phyloP scores from a whole-genome alignment of 2,113 vertebrate genomes.

The Eclectus roratus region DNA sequence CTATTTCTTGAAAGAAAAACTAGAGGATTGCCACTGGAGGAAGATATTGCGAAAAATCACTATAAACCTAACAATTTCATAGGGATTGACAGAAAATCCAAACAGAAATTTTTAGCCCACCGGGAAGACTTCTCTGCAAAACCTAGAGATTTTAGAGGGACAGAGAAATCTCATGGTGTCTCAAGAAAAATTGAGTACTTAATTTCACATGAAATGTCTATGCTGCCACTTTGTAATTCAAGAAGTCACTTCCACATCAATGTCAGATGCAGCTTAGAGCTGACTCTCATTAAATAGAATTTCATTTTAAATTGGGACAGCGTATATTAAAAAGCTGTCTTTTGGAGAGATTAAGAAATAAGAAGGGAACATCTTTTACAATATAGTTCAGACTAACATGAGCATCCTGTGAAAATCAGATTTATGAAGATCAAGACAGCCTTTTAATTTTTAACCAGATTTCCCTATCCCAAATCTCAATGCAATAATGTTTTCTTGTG shows the following conservation, averaged over 20 bases:
- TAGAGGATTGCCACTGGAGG: background rate
- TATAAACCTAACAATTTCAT: slow-evolving; percentile 4
- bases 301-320: background rate
- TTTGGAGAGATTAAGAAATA: background rate
- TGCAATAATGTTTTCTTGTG: background rate
- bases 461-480: background rate
- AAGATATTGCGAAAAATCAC: background rate
- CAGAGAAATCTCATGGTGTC: background rate
- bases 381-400: background rate
- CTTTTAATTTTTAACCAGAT: background rate
- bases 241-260: background rate
- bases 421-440: background rate
- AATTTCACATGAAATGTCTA: background rate
- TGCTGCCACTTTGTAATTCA: background rate
- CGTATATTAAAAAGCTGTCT: background rate
- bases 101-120: background rate
- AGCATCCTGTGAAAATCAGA: background rate
- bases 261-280: background rate
- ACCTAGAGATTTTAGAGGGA: background rate
- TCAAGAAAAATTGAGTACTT: background rate
- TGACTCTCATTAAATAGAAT: background rate
- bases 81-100: background rate
- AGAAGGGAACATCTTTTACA: background rate
- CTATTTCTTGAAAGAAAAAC: background rate
- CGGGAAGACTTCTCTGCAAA: background rate